Percentiles rank a stretch among this genome's conserved stretches.
phyloP scores from a whole-genome alignment of 2,797 vertebrate genomes.

The Gymnothorax reevesii region DNA sequence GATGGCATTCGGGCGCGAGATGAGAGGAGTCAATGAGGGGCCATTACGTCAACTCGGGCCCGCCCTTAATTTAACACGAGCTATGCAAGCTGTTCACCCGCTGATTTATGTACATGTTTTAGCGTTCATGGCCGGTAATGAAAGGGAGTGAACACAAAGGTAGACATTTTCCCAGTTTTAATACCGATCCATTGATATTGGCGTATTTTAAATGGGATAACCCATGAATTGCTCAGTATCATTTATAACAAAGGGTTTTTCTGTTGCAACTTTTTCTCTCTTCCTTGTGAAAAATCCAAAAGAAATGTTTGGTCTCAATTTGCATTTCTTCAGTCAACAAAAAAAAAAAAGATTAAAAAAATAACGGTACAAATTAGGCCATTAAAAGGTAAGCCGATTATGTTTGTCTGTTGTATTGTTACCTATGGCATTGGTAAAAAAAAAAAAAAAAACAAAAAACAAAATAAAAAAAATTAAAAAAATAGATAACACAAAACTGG shows the following conservation, averaged over 20 bases:
- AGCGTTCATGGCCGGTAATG: not conserved
- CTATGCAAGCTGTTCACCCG: not conserved
- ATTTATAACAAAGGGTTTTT: not conserved
- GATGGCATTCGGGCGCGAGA: slow-evolving; percentile 46
- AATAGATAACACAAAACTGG: no score
- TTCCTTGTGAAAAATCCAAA: not conserved
- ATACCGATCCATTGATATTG: not conserved
- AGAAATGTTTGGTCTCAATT: no score
- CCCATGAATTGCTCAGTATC: not conserved
- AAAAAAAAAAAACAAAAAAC: no score
- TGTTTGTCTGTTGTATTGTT: no score
- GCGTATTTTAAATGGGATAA: not conserved
- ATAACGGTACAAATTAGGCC: no score
- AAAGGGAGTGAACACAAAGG: not conserved
- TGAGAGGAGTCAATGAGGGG: slow-evolving; percentile 63
- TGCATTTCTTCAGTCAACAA: not conserved
- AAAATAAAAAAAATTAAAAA: no score
- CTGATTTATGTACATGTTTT: not conserved
- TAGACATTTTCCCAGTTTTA: not conserved
- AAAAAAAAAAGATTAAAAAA: no score
- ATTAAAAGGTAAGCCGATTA: no score
- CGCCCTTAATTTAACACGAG: slow-evolving; percentile 73
- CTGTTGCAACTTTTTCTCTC: not conserved
- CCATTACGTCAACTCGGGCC: slow-evolving; percentile 50
- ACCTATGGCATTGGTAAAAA: no score